These are phyloP conservation scores for Nixonia krombeini DNA, from an alignment of 1,140 invertebrate species.

Conservation along the genomic window DNA sequence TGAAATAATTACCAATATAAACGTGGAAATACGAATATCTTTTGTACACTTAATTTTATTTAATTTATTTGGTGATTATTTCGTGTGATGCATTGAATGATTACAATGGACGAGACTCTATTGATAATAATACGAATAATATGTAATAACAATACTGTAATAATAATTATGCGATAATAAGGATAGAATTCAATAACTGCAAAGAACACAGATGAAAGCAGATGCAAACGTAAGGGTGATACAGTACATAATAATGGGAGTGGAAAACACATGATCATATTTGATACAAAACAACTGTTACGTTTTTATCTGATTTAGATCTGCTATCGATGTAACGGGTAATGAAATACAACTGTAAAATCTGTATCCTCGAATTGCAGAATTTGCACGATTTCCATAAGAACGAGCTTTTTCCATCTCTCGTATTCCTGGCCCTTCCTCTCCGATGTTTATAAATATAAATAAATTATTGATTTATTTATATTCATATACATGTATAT, in stretches of 20 bases:
- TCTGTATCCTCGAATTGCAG: conserved; percentile 22
- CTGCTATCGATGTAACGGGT: conserved; percentile 5
- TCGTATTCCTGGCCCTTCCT: conserved; percentile 24
- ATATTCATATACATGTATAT: conserved; percentile 40
- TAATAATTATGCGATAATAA: no score
- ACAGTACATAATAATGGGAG: no score
- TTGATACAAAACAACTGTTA: not conserved
- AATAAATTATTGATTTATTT: conserved; percentile 10
- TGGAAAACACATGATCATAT: no score
- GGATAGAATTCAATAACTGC: no score
- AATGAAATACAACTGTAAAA: conserved; percentile 18
- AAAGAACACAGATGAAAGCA: not conserved
- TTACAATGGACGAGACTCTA: not conserved
- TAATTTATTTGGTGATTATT: not conserved
- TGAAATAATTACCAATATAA: no score
- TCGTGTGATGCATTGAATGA: not conserved
- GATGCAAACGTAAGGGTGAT: not conserved
- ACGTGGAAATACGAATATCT: no score
- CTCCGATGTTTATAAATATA: conserved; percentile 21
- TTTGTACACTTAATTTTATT: no score
- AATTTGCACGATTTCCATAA: no score
- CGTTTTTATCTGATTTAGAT: not conserved
- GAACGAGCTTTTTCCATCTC: conserved; percentile 41
- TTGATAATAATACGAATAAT: not conserved
- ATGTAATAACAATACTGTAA: not conserved